Base-by-base conservation (phyloP, 2,797 vertebrate genomes). In the Oreochromis mossambicus region DNA sequence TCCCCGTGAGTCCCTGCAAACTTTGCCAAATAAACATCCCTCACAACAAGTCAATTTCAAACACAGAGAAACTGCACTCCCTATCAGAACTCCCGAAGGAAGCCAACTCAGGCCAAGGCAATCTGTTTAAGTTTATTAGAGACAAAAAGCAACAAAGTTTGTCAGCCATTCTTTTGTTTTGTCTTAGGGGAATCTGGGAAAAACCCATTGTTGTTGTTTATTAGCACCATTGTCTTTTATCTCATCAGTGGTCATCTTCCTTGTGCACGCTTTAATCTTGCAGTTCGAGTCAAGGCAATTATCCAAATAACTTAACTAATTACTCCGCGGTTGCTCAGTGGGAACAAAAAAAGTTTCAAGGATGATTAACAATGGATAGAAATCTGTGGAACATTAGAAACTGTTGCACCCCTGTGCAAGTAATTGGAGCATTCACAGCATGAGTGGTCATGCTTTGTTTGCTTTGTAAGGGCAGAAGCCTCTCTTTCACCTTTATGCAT, bases 231-330 rank as follows among this genome's bases (percentile, higher is more conserved):
- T 91, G 87, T 95, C 78, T 91, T 90, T 91, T 81, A 91, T 92
- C 91, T 93, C 88, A 89, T 92, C 87, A 51, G 89, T 88, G 90
- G 93, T 94, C 92, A 89, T 92, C 92, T 73, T 88, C 83, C 48
- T 70, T 5, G 41, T 50, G 61, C 38, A 21, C 5, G 38, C 81
- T 94, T 93, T 89, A 87, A 91, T 93, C 82, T 85, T 8, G 3
- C 89, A 66, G 84, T 92, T 91, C 56, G 68, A 91, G 81, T 91
- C 85, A 5, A 86, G 86, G 82, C 88, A 91, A 92, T 94, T 92
- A 94, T 92, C 92, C 86, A 89, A 87, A 91, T 87, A 88, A 90
- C 73, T 86, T 77, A 78, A 87, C 87, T 91, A 92, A 96, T 92
- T 89, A 92, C 84, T 66, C 79, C 3, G 50, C 15, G 43, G 78